phyloP scores from a whole-genome alignment of 2,113 vertebrate genomes.

The Chionomys nivalis region DNA sequence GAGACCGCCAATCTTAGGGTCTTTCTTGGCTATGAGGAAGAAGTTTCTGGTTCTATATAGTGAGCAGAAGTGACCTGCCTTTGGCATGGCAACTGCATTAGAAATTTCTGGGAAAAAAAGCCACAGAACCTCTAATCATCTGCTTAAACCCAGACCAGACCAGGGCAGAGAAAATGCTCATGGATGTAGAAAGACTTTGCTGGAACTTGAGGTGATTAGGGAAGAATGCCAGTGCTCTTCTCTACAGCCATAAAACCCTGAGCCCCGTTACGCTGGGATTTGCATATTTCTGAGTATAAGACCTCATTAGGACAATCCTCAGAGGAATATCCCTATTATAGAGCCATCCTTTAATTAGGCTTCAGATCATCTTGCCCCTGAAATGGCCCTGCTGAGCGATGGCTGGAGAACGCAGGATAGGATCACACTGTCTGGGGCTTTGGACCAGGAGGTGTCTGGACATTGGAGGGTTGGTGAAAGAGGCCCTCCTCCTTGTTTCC shows the following conservation, averaged over 20 bases:
- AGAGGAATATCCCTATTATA: neutral
- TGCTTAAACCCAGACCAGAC: neutral
- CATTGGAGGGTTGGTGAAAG: neutral
- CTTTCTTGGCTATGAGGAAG: neutral
- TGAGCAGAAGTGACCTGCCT: neutral
- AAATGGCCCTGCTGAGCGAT: neutral
- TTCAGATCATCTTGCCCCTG: neutral
- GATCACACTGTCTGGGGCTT: neutral
- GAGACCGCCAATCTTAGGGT: neutral
- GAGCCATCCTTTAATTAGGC: neutral
- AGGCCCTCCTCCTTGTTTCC: neutral
- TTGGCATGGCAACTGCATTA: neutral
- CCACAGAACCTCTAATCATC: neutral
- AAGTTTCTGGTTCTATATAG: neutral
- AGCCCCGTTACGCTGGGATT: neutral
- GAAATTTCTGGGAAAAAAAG: neutral
- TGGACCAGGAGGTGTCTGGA: neutral
- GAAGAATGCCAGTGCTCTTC: neutral
- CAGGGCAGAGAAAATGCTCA: neutral
- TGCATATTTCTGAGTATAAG: constrained; percentile 11
- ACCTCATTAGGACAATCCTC: neutral
- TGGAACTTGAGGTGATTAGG: neutral
- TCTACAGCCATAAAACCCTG: neutral
- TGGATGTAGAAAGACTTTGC: neutral
- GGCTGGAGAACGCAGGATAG: neutral